Evolutionary conservation across 2,113 vertebrate genomes (phyloP), one percentile per base, ranked within the genome.

Genomic region (Climacteris rufus): DNA sequence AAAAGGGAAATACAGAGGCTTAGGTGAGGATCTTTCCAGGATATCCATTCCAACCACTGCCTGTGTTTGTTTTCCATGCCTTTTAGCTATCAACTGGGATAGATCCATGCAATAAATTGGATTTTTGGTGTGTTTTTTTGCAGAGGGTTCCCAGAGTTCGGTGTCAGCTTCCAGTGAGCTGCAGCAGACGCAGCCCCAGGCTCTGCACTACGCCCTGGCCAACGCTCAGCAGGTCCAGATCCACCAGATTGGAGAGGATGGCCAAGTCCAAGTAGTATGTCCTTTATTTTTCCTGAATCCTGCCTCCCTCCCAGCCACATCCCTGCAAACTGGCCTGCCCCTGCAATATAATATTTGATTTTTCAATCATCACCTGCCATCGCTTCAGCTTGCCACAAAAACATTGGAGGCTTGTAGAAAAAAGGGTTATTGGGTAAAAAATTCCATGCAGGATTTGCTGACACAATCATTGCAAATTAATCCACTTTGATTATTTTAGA

Each of bases 211-310:
- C 27, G 97, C 99, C 15, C 94, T 99, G 95, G 98, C 99, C 94
- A 99, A 99, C 6, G 98, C 98, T 4, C 99, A 99, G 95, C 98
- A 99, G 95, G 99, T 99, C 87, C 99, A 99, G 98, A 99, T 99
- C 89, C 99, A 99, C 96, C 99, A 99, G 75, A 99, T 99, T 10
- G 98, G 99, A 42, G 99, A 99, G 89, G 99, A 99, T 27, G 99
- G 99, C 33, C 99, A 99, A 97, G 99, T 99, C 54, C 99, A 99
- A 98, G 99, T 99, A 98, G 99, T 99, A 98, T 96, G 99, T 98
- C 66, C 80, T 96, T 89, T 52, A 2, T 22, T 79, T 95, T 82
- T 76, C 60, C 85, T 57, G 11, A 15, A 54, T 15, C 3, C 17
- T 18, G 19, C 45, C 18, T 45, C 18, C 45, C 45, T 45, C 19